phyloP scores from a whole-genome alignment of 1,140 invertebrate species.

The Neuroterus valhalla region DNA sequence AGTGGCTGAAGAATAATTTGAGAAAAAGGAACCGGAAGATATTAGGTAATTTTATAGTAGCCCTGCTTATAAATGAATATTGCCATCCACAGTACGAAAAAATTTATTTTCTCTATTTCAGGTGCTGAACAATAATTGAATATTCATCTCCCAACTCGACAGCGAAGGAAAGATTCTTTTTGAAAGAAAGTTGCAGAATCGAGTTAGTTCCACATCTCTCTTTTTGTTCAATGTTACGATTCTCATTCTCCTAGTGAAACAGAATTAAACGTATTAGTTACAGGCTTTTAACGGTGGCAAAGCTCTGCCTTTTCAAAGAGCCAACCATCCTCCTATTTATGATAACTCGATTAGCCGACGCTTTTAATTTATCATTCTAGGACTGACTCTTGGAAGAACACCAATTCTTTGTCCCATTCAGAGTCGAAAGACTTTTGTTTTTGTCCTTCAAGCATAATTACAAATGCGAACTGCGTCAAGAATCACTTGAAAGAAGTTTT shows the following conservation, averaged over 20 bases:
- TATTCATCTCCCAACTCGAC: too few relatives aligned
- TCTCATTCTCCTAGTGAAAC: slow-evolving; percentile 45
- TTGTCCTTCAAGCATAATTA: slow-evolving; percentile 43
- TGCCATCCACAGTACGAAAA: too few relatives aligned
- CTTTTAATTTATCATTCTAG: slow-evolving; percentile 49
- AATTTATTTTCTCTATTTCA: too few relatives aligned
- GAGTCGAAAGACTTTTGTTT: slow-evolving; percentile 2
- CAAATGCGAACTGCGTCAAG: too few relatives aligned
- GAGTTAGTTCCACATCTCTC: slow-evolving; percentile 39
- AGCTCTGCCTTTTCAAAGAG: slow-evolving; percentile 49
- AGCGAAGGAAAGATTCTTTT: neutral
- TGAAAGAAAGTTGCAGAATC: slow-evolving; percentile 2
- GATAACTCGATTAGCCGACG: slow-evolving; percentile 64
- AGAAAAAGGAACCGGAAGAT: too few relatives aligned
- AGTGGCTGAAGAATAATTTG: too few relatives aligned
- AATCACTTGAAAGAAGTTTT: too few relatives aligned
- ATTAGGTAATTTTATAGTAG: too few relatives aligned
- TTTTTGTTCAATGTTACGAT: slow-evolving; percentile 38
- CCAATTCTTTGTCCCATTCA: neutral
- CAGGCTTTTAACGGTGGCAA: slow-evolving; percentile 63
- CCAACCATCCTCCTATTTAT: slow-evolving; percentile 61
- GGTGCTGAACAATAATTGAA: too few relatives aligned
- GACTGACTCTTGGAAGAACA: slow-evolving; percentile 24
- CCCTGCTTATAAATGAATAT: too few relatives aligned
- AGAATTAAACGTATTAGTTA: slow-evolving; percentile 69